Percentiles rank a stretch among this genome's conserved stretches.
Evolutionary conservation across 2,888 invertebrate species (phyloP).

Genomic region (Lithophane semibrunnea): DNA sequence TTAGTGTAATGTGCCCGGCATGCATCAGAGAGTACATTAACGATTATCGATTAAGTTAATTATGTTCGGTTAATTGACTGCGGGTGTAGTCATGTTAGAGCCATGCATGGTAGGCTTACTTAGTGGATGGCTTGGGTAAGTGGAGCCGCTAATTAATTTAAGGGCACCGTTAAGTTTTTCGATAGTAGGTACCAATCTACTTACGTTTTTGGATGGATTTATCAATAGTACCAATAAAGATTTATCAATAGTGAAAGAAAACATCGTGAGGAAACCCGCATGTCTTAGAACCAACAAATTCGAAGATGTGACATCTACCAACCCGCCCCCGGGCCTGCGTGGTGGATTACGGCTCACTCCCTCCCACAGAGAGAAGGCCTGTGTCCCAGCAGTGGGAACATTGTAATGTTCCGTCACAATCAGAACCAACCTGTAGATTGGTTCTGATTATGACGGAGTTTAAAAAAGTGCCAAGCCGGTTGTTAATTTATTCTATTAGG

Average conservation of each 20-base stretch:
- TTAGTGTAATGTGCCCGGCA: slow-evolving; percentile 44
- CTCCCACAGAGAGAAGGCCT: no score
- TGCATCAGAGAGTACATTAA: slow-evolving; percentile 54
- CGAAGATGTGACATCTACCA: no score
- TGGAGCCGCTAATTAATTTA: slow-evolving; percentile 15
- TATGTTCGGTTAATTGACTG: slow-evolving; percentile 56
- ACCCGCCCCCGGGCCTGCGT: no score
- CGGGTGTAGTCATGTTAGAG: slow-evolving; percentile 31
- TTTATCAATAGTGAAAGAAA: no score
- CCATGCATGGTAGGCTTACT: slow-evolving; percentile 26
- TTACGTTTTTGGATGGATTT: no score
- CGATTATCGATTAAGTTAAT: slow-evolving; percentile 57
- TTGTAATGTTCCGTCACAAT: no score
- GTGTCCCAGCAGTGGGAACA: no score
- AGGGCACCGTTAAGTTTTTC: neutral
- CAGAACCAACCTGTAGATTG: no score
- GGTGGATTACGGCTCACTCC: no score
- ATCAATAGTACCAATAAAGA: no score
- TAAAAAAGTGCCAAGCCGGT: neutral
- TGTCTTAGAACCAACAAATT: no score
- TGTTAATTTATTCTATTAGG: neutral
- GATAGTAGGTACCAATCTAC: neutral
- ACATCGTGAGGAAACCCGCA: no score
- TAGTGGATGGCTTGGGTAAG: slow-evolving; percentile 21
- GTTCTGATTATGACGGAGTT: neutral